Percentiles rank a stretch among this genome's conserved stretches.
Evolutionary conservation across 2,888 invertebrate genomes (phyloP).

Genomic region (Melipona bicolor): DNA sequence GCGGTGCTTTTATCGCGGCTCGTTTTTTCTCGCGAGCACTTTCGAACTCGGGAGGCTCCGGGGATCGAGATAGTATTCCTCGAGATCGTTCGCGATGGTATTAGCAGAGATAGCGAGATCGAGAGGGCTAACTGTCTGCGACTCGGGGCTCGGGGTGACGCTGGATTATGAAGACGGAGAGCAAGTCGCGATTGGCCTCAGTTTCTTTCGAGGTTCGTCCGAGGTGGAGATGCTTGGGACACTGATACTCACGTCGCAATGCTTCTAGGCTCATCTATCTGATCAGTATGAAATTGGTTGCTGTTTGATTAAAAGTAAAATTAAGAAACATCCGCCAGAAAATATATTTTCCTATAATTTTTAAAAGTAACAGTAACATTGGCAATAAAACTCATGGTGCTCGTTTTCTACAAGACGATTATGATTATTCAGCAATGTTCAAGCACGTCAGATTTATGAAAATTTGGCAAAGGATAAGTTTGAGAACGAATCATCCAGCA

Average conservation of each 20-base stretch:
- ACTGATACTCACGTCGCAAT: neutral
- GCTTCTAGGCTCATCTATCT: neutral
- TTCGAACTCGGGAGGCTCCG: neutral
- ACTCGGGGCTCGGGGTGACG: neutral
- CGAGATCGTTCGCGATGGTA: slow-evolving; percentile 51
- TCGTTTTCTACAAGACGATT: no score
- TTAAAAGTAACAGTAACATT: no score
- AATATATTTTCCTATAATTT: no score
- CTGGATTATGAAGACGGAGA: slow-evolving; percentile 9
- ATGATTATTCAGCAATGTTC: no score
- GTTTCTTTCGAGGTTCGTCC: neutral
- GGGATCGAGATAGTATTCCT: slow-evolving; percentile 22
- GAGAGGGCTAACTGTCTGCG: slow-evolving; percentile 27
- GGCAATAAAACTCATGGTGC: no score
- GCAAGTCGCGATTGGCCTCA: neutral
- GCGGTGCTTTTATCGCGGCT: slow-evolving; percentile 40
- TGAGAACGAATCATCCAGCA: no score
- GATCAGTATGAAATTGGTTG: neutral
- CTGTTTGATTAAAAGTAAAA: neutral
- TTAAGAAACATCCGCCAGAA: no score
- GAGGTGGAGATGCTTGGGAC: neutral
- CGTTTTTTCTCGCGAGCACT: slow-evolving; percentile 41
- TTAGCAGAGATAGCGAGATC: slow-evolving; percentile 40
- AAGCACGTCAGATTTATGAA: no score
- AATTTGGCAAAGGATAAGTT: no score